Evolutionary conservation across 1,140 invertebrate genomes (phyloP), one percentile per base, ranked within the genome.

Genomic region (Bombus consobrinus): DNA sequence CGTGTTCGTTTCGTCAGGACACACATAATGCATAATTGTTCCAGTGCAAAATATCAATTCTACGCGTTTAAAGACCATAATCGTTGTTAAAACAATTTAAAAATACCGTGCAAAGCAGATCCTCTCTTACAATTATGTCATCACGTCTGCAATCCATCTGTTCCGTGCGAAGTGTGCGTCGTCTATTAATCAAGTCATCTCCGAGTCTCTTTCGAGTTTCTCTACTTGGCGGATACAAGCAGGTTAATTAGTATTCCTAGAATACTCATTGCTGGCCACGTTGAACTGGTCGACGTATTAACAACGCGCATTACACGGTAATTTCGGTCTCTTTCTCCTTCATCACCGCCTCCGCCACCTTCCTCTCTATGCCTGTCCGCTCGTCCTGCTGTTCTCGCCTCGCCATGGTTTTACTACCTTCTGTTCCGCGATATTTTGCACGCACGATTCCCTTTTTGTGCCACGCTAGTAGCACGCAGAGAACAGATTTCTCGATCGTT

Each of bases 181-280:
- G 47, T 72, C 81, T 59, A 85, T 85, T 85, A 85, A 84, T 84
- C 83, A 71, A 74, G 83, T 73, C 68, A 72, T 85, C 68, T 73
- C 83, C 41, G 69, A 66, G 41, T 64, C 53, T 71, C 57, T 71
- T 43, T 25, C 22, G 22, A n/a, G 83, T 81, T 81, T 43, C 83
- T 62, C 43, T 28, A 25, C 37, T 47, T 59, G 47, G 57, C 68
- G 83, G 83, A 85, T 80, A 80, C 57, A 53, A 66, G 76, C 47
- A 39, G 59, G 69, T 81, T 79, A 85, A 85, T 85, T 85, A 81
- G 77, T 85, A 85, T 85, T 85, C 77, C 77, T 72, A 74, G 47
- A 73, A 80, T 74, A 80, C 77, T 72, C 77, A 25, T 85, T n/a
- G 59, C 57, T 53, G 72, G 39, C 81, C 59, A 66, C n/a, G 59